phyloP scores from a whole-genome alignment of 2,113 vertebrate genomes.

The Castor canadensis region DNA sequence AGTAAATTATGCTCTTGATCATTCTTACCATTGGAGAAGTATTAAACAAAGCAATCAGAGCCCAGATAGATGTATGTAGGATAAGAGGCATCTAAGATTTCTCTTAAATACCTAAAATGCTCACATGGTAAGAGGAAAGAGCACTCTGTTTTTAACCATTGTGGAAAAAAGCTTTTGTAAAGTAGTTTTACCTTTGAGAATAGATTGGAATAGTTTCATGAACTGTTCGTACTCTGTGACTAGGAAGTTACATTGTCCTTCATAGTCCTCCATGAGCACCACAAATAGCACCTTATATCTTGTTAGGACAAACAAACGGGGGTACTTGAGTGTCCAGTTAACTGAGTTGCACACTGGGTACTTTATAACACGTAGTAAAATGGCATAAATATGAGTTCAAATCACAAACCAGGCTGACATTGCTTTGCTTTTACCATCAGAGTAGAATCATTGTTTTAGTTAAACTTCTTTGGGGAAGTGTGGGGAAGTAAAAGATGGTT shows the following conservation, averaged over 20 bases:
- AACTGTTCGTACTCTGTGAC: neutral
- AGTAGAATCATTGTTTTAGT: neutral
- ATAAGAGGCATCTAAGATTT: neutral
- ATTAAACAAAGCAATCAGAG: conserved; percentile 42
- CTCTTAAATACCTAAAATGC: conserved; percentile 1
- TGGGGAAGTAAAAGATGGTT: neutral
- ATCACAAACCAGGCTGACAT: neutral
- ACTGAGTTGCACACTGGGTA: neutral
- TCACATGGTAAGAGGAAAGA: neutral
- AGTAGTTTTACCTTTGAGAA: neutral
- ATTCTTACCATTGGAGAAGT: conserved; percentile 29
- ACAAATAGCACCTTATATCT: neutral
- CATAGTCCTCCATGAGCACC: neutral
- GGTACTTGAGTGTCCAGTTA: neutral
- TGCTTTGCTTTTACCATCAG: conserved; percentile 7
- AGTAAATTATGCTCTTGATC: neutral
- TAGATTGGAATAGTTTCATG: neutral
- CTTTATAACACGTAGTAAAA: neutral
- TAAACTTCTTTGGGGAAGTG: neutral
- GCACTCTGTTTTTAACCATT: neutral
- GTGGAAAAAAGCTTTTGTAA: neutral
- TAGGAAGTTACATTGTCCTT: neutral
- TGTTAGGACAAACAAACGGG: neutral
- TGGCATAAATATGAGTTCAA: neutral
- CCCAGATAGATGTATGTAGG: neutral